Percentiles rank a stretch among this genome's conserved stretches.
Conservation (phyloP, 2,113 vertebrate species). For the Cyrtonyx montezumae region DNA sequence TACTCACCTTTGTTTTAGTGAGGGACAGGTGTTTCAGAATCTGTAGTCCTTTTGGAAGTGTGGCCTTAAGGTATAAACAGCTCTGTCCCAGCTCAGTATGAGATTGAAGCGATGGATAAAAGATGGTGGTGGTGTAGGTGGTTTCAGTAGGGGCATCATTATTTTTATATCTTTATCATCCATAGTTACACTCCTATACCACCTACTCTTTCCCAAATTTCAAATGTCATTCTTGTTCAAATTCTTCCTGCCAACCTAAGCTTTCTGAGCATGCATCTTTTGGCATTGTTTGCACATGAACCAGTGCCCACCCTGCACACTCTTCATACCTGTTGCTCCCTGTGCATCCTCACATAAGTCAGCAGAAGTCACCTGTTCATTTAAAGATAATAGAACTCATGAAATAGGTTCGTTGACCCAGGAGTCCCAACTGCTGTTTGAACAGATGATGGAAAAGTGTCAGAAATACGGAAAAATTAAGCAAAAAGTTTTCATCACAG, state of each 20-base stretch:
- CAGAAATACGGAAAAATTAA: background rate
- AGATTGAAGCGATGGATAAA: background rate
- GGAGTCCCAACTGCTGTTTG: background rate
- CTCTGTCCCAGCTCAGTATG: background rate
- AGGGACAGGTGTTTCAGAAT: background rate
- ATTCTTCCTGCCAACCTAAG: background rate
- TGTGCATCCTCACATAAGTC: background rate
- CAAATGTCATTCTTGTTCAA: background rate
- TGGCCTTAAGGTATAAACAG: background rate
- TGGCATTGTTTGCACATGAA: background rate
- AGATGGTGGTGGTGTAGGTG: background rate
- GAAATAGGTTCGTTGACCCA: background rate
- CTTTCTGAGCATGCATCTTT: background rate
- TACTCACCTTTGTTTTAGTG: background rate
- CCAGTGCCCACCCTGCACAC: background rate
- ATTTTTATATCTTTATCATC: conserved; percentile 35
- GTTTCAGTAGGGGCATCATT: background rate
- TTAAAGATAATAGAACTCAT: background rate
- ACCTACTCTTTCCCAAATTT: conserved; percentile 32
- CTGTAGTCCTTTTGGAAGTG: background rate
- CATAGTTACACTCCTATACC: background rate
- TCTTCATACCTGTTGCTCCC: background rate
- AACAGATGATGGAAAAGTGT: background rate
- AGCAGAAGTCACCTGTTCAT: background rate
- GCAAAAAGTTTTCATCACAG: background rate